Evolutionary conservation across 2,113 vertebrate species (phyloP).

Genomic region (Charina bottae): DNA sequence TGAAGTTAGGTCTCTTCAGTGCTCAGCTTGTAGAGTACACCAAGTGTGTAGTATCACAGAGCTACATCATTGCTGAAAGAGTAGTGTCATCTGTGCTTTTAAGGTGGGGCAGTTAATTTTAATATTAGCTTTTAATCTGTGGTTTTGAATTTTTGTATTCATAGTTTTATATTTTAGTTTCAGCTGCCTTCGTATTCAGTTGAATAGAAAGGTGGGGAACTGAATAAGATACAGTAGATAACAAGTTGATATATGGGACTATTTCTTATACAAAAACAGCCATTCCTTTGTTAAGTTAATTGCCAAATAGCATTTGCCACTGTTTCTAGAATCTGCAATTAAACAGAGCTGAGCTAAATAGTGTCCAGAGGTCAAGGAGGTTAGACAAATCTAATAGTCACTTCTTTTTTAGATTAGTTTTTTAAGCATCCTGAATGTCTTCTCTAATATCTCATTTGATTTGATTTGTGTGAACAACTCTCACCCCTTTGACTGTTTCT

Average conservation of each 20-base stretch:
- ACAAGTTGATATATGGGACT: neutral
- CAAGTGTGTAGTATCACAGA: neutral
- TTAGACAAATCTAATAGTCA: neutral
- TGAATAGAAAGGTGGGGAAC: neutral
- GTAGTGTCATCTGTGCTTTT: neutral
- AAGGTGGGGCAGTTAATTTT: neutral
- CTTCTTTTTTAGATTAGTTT: too few relatives aligned
- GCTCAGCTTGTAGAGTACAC: neutral
- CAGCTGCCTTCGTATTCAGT: neutral
- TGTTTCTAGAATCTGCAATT: neutral
- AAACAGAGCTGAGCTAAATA: neutral
- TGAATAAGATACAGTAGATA: neutral
- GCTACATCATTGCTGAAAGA: neutral
- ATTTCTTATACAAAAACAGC: neutral
- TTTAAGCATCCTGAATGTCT: neutral
- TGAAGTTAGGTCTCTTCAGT: neutral
- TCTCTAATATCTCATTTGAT: neutral
- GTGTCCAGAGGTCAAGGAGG: neutral
- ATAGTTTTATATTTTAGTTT: neutral
- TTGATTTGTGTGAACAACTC: neutral
- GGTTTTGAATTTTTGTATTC: neutral
- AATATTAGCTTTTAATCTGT: neutral
- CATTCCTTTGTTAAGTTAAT: neutral
- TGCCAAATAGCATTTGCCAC: neutral
- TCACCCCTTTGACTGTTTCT: neutral